Evolutionary conservation across 2,888 invertebrate species (phyloP).

Genomic region (Athalia cordata): DNA sequence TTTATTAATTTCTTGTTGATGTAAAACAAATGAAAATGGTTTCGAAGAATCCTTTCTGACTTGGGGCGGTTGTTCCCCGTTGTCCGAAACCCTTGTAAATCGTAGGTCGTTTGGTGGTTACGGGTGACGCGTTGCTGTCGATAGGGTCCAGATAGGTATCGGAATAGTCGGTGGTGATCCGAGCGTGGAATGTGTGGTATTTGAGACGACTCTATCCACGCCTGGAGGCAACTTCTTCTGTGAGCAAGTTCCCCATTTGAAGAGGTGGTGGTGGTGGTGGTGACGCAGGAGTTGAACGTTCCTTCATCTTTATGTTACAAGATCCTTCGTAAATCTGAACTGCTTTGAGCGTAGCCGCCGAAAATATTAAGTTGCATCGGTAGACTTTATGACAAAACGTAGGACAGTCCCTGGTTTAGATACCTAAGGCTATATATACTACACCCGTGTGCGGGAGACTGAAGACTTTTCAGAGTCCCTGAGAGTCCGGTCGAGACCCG

Average conservation of each 20-base stretch:
- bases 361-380: constrained; percentile 62
- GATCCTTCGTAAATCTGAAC: constrained; percentile 60
- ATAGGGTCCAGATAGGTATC: constrained; percentile 71
- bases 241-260: background rate
- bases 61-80: background rate
- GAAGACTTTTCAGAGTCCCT: constrained; percentile 3
- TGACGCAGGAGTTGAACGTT: constrained; percentile 36
- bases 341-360: constrained; percentile 53
- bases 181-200: constrained; percentile 60
- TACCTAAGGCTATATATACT: background rate
- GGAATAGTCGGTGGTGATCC: constrained; percentile 53
- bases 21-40: too few relatives aligned
- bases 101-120: constrained; percentile 16
- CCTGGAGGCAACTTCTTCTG: constrained; percentile 23
- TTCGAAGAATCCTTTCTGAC: background rate
- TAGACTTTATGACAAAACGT: constrained; percentile 54
- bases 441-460: constrained; percentile 17
- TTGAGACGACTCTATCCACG: constrained; percentile 67
- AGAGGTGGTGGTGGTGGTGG: too few relatives aligned
- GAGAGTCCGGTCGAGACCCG: constrained; percentile 2
- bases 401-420: constrained; percentile 45
- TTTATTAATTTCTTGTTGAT: too few relatives aligned
- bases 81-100: constrained; percentile 26
- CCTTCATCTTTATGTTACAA: constrained; percentile 59
- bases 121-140: constrained; percentile 63